Base-by-base conservation (phyloP, 2,888 invertebrate genomes). In the Autographa gamma region DNA sequence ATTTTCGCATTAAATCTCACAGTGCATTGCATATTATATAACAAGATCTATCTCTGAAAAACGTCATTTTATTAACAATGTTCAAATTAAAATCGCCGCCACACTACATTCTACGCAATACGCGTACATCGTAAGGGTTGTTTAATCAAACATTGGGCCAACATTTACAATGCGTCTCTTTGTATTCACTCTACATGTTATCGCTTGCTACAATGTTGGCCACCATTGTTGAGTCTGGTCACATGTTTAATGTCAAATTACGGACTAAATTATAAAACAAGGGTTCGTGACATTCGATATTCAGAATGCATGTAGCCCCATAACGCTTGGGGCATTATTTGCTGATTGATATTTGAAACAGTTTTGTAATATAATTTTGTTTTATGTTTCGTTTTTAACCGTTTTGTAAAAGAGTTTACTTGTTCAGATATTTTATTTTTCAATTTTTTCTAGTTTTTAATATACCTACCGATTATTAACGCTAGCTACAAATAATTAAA, bases 161-260 rank as follows among this genome's bases (percentile, higher is more conserved):
- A 77, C 59, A 76, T 69, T 71, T 48, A 70, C 77, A 76, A 73
- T 74, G 68, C 77, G 73, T 62, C 64, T 77, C 67, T 69, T 74
- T 82, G 80, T 83, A 62, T 72, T 64, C 80, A 77, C 80, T 72
- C 67, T 72, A 67, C 73, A 76, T 70, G 73, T 84, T 80, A 82
- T 85, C 73, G 80, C 74, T 73, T 62, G 78, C 73, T 76, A 82
- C 85, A 84, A 80, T 82, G 84, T 83, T 83, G 71, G 80, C 62
- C 67, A 68, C 73, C 65, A 83, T 83, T 86, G 80, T 84, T 82
- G 72, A 80, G 83, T 74, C 77, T 81, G 76, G 63, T 71, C 81
- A 83, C 83, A 80, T 87, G 85, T 78, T 82, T 83, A 80, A 77
- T 85, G 85, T 87, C 88, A 87, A 79, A 82, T 76, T 77, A 76